Base-by-base conservation (phyloP, 1,140 invertebrate genomes). In the Trichogramma pretiosum region DNA sequence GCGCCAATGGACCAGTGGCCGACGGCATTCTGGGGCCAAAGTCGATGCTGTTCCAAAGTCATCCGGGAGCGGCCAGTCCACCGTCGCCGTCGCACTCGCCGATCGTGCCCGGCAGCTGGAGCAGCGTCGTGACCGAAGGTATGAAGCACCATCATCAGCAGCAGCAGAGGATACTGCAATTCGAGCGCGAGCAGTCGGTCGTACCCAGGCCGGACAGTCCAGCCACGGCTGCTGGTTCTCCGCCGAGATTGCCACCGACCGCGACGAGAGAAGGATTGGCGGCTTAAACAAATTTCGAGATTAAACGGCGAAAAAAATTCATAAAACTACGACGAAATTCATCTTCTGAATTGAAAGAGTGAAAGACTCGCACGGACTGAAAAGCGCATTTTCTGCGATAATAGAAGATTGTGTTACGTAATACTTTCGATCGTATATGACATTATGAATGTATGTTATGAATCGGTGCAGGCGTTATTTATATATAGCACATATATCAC, bases 181-280 rank as follows among this genome's bases (percentile, higher is more conserved):
- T n/a, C n/a, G n/a, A n/a, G n/a, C n/a, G n/a, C n/a, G n/a, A n/a
- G n/a, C n/a, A n/a, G n/a, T n/a, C n/a, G 45, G 43, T 50, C 7
- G 40, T 57, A 5, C 57, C 56, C 7, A 23, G 33, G 1, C 14
- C 54, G 62, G 32, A 57, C 55, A 44, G 41, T 58, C n/a, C n/a
- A n/a, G n/a, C n/a, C n/a, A n/a, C n/a, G n/a, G n/a, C n/a, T 5
- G 67, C 70, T 16, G 59, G 53, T 14, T 50, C 48, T 54, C 68
- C 65, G 14, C 55, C 67, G 1, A 59, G 68, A 26, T 54, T 70
- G 11, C 67, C 62, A 30, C 65, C 67, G 3, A 63, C 68, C 4
- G 58, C 70, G 1, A 59, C 73, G 33, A 70, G 74, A n/a, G 74
- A 76, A 50, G 73, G 74, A 9, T 48, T 76, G 23, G 73, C 74